Evolutionary conservation across 2,113 vertebrate genomes (phyloP).

Genomic region (Bufo gargarizans): DNA sequence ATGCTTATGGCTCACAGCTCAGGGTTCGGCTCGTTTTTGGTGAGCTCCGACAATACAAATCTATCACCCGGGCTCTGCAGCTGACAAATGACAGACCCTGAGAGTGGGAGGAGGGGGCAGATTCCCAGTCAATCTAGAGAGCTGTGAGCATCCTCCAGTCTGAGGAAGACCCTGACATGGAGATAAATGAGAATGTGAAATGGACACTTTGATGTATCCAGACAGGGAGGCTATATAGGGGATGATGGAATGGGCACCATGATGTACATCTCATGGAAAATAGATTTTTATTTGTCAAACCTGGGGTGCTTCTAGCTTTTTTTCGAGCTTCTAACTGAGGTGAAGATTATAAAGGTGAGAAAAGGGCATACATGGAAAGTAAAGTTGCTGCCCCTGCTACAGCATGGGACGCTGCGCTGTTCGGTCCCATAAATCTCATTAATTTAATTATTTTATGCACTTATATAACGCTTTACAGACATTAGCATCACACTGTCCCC

Average conservation of each 20-base stretch:
- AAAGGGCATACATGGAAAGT: too few species aligned
- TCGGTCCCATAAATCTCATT: too few species aligned
- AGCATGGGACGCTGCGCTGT: too few species aligned
- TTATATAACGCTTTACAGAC: too few species aligned
- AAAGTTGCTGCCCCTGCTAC: too few species aligned
- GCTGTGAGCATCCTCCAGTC: background rate
- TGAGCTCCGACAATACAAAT: constrained; percentile 72
- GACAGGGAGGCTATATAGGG: background rate
- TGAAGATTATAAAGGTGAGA: too few species aligned
- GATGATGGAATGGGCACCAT: background rate
- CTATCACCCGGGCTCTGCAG: constrained; percentile 62
- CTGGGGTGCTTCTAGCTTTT: background rate
- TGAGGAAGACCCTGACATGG: constrained; percentile 23
- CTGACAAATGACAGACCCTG: constrained; percentile 76
- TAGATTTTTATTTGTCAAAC: background rate
- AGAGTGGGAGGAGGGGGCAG: constrained; percentile 23
- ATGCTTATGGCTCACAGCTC: constrained; percentile 68
- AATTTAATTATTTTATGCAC: too few species aligned
- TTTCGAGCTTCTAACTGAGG: too few species aligned
- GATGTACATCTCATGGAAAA: background rate
- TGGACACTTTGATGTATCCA: background rate
- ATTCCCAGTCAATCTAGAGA: constrained; percentile 20
- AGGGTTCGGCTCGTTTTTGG: constrained; percentile 62
- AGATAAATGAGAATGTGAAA: constrained; percentile 3
- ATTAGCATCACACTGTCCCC: too few species aligned